phyloP scores from a whole-genome alignment of 1,140 invertebrate species.

The Sitobion miscanthi region DNA sequence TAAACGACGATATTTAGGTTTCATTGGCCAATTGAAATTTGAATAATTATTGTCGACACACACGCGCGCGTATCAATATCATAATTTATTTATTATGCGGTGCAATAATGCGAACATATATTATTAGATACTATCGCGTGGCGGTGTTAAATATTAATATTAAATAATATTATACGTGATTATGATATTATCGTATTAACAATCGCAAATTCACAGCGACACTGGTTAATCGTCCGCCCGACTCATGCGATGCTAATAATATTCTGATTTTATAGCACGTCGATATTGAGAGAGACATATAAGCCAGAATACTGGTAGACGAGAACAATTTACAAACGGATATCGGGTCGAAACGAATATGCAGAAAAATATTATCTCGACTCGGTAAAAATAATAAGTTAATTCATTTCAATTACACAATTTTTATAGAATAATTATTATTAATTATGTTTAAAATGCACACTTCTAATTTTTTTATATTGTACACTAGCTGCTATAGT shows the following conservation, averaged over 20 bases:
- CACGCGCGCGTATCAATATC: not conserved
- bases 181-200: not conserved
- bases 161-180: not conserved
- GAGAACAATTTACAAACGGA: not conserved
- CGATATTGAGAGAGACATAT: not conserved
- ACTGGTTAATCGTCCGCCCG: not conserved
- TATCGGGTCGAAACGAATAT: not conserved
- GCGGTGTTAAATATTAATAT: not conserved
- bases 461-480: not conserved
- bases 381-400: not conserved
- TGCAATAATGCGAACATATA: not conserved
- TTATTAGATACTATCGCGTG: not conserved
- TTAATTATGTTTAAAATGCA: not conserved
- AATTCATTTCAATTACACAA: not conserved
- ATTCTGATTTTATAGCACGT: not conserved
- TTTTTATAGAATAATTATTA: not conserved
- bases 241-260: not conserved
- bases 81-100: not conserved
- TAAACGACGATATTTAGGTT: slow-evolving; percentile 15
- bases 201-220: not conserved
- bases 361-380: not conserved
- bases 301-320: too few species aligned
- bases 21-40: not conserved
- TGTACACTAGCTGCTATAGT: not conserved
- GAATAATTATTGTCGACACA: not conserved